Percentiles rank a stretch among this genome's conserved stretches.
Evolutionary conservation across 2,888 invertebrate genomes (phyloP).

Genomic region (Eilema depressum): DNA sequence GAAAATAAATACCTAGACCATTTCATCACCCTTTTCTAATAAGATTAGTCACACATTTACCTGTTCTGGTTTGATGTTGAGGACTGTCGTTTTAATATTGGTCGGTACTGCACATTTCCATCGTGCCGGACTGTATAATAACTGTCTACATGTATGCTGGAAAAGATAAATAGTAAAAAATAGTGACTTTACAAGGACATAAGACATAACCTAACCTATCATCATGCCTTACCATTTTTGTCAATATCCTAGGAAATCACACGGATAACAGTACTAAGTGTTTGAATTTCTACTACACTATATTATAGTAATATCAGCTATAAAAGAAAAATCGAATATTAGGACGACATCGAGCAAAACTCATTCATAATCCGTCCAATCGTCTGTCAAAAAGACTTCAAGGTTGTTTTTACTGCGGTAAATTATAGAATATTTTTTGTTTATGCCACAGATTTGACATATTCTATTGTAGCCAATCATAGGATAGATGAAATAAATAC

Average conservation of each 20-base stretch:
- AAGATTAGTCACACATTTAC: slow-evolving; percentile 52
- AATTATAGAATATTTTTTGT: slow-evolving; percentile 7
- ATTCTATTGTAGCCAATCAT: background rate
- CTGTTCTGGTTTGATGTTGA: slow-evolving; percentile 72
- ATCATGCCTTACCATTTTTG: slow-evolving; percentile 63
- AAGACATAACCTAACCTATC: slow-evolving; percentile 69
- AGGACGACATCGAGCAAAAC: slow-evolving; percentile 64
- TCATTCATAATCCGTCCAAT: slow-evolving; percentile 68
- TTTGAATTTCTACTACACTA: slow-evolving; percentile 41
- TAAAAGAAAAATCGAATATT: slow-evolving; percentile 62
- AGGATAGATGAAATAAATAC: too few relatives aligned
- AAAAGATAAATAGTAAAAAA: slow-evolving; percentile 54
- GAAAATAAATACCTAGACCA: slow-evolving; percentile 6
- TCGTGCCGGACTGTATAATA: slow-evolving; percentile 77
- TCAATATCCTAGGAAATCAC: slow-evolving; percentile 46
- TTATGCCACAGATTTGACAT: background rate
- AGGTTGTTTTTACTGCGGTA: slow-evolving; percentile 29
- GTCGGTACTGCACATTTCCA: slow-evolving; percentile 79
- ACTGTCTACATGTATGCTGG: slow-evolving; percentile 83
- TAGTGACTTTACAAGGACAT: slow-evolving; percentile 57
- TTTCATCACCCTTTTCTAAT: slow-evolving; percentile 12
- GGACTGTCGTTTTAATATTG: slow-evolving; percentile 70
- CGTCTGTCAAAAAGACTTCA: slow-evolving; percentile 64
- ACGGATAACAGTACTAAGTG: slow-evolving; percentile 41
- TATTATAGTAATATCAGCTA: slow-evolving; percentile 52